Base-by-base conservation (phyloP, 1,140 invertebrate species). In the Meloidogyne floridensis region DNA sequence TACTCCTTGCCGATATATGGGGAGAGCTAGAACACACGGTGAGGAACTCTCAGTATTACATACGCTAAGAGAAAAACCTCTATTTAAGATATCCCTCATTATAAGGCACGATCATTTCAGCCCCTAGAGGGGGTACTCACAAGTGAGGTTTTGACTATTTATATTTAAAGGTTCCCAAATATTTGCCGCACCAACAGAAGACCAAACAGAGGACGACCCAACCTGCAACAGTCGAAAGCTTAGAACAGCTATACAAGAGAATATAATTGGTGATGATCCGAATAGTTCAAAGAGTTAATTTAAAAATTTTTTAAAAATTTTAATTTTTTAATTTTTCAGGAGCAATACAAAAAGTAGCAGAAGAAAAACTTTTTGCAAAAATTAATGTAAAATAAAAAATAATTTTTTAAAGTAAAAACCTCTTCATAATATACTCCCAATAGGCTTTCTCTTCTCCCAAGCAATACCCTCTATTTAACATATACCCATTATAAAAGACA, bases 281-380 rank as follows among this genome's bases (percentile, higher is more conserved):
- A 76, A 83, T 47, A 77, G 3, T 18, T 83, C 54, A 73, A 84
- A 59, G 83, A 53, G 53, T 70, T 18, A 72, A 20, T 20, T 32
- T n/a, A n/a, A 54, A 65, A 59, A 18, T 42, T 51, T 10, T n/a
- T 20, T 15, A 82, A n/a, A 42, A 15, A 56, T 13, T 71, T 59
- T 32, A 32, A 70, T 84, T 71, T 77, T 20, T 32, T 70, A 11
- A 9, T 72, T 83, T 72, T 77, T 83, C 71, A 90, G 88, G 88
- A 13, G 88, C 89, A 4, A 89, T 89, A 59, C 89, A 90, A 83
- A 84, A 81, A 77, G 89, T 89, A 18, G 88, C 87, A n/a, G 88
- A 89, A 79, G 87, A 90, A 78, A 90, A 89, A 70, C 84, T 89
- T 56, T 87, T 88, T 65, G 81, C 85, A 10, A 90, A 90, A 75